These are phyloP conservation scores for Ramphastos sulfuratus DNA, from an alignment of 2,113 vertebrate species.

Conservation along the genomic window DNA sequence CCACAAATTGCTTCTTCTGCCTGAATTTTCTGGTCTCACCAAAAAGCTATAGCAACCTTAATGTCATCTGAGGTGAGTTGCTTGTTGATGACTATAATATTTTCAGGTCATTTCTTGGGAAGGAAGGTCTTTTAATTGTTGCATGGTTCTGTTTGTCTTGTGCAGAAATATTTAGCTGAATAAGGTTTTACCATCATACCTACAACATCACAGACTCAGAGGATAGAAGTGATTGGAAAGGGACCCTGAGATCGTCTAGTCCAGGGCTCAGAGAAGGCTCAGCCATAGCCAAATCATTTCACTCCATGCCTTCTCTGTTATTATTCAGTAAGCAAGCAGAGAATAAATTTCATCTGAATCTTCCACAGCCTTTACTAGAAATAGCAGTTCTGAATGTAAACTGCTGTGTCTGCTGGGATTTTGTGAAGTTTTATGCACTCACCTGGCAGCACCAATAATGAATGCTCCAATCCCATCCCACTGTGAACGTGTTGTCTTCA, in stretches of 20 bases:
- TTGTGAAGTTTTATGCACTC: background rate
- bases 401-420: background rate
- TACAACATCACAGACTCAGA: background rate
- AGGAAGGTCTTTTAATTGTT: background rate
- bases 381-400: background rate
- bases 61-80: background rate
- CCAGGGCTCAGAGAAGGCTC: background rate
- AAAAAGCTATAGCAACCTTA: background rate
- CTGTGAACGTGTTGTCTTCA: background rate
- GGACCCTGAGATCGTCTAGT: background rate
- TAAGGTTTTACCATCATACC: background rate
- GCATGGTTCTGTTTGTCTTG: background rate
- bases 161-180: background rate
- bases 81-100: background rate
- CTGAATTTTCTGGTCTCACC: background rate
- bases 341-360: background rate
- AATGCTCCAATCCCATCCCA: background rate
- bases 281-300: background rate
- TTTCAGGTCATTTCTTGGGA: background rate
- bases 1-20: background rate
- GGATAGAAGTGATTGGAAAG: background rate
- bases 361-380: background rate
- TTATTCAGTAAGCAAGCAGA: background rate
- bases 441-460: background rate
- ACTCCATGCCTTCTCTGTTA: rapidly evolving